Evolutionary conservation across 2,113 vertebrate genomes (phyloP), one percentile per base, ranked within the genome.

Genomic region (Thamnaconus septentrionalis): DNA sequence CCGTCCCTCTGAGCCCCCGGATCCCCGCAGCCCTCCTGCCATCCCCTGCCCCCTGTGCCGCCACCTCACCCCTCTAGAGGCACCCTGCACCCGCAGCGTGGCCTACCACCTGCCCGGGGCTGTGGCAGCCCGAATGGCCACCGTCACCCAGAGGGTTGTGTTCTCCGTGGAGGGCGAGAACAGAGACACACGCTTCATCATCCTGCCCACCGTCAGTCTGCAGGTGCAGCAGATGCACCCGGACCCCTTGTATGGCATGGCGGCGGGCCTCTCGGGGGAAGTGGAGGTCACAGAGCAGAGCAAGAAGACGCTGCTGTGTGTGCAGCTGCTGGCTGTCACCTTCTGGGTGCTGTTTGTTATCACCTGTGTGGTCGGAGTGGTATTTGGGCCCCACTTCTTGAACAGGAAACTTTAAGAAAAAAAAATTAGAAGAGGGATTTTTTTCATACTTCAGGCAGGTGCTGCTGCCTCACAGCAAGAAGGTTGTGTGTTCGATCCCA

Each of bases 201-300:
- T 91, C 62, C 75, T 93, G 69, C 91, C 92, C 78, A 92, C 92
- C 0, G 88, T 93, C 47, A 93, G 92, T 84, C 90, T 93, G 66
- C 75, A 69, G 59, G 92, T 93, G 73, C 91, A 93, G 80, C 91
- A 89, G 81, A 92, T 91, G 89, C 80, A 86, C 49, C 82, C 79
- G 0, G 70, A 59, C 46, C 69, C 60, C 58, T 18, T 12, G 0
- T 68, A 60, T 1, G 67, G 58, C 7, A 0, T 41, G 1, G 76
- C 61, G 5, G 74, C 57, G 0, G 78, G 66, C 64, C 78, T 84
- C 50, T 39, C 69, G 57, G 69, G 62, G 0, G 74, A 87, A 1
- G 77, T 74, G 56, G 85, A 78, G 11, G 82, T 75, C 11, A 74
- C 81, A 2, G 56, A 84, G 67, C 86, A 84, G 76, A 83, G 84